Evolutionary conservation across 2,797 vertebrate species (phyloP).

Genomic region (Muraenolepis orangiensis): DNA sequence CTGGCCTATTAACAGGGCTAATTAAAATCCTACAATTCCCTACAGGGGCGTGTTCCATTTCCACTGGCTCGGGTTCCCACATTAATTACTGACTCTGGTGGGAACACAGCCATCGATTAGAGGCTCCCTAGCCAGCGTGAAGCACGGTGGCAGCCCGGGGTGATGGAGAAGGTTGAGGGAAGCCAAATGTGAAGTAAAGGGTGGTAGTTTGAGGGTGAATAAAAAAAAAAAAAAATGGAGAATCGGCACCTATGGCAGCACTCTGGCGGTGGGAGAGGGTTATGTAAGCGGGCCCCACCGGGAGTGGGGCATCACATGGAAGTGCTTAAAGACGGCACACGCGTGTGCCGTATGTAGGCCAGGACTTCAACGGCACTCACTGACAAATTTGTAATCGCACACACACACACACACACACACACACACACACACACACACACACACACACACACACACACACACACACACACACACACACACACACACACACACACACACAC

Average conservation of each 20-base stretch:
- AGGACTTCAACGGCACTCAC: constrained; percentile 9
- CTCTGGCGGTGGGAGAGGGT: constrained; percentile 38
- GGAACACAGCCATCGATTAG: constrained; percentile 43
- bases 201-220: constrained; percentile 42
- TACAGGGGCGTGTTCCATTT: constrained; percentile 53
- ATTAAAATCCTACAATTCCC: constrained; percentile 57
- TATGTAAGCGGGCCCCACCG: constrained; percentile 46
- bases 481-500: neutral
- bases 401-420: constrained; percentile 1
- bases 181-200: constrained; percentile 22
- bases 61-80: constrained; percentile 55
- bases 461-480: neutral
- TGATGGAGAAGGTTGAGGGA: constrained; percentile 25
- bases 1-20: constrained; percentile 58
- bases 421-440: neutral
- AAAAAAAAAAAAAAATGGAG: constrained; percentile 26
- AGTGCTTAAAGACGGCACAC: constrained; percentile 28
- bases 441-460: neutral
- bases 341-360: constrained; percentile 1
- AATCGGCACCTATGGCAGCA: constrained; percentile 21
- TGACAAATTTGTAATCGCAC: constrained; percentile 12
- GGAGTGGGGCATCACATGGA: constrained; percentile 36
- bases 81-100: constrained; percentile 53
- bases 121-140: constrained; percentile 29
- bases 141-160: constrained; percentile 34